Evolutionary conservation across 1,140 invertebrate species (phyloP).

Genomic region (Ephestia elutella): DNA sequence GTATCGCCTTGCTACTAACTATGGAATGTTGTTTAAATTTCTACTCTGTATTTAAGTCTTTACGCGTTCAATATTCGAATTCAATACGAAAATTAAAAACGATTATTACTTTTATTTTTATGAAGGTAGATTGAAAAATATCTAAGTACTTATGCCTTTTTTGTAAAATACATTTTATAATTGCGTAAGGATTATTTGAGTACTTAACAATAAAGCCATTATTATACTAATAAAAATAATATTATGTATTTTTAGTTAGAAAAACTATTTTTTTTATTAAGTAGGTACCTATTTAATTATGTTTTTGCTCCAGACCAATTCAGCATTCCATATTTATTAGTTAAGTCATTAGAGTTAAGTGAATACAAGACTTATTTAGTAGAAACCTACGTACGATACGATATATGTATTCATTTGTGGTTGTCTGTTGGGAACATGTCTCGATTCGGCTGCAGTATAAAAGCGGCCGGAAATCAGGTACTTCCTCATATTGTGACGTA

Average conservation of each 20-base stretch:
- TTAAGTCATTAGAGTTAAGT: conserved; percentile 45
- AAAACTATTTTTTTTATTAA: too few relatives aligned
- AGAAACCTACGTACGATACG: conserved; percentile 41
- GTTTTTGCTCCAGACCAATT: neutral
- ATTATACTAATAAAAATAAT: too few relatives aligned
- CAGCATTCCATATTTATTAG: neutral
- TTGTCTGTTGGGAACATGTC: conserved; percentile 59
- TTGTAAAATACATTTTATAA: too few relatives aligned
- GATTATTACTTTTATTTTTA: too few relatives aligned
- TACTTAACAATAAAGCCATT: too few relatives aligned
- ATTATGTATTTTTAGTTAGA: too few relatives aligned
- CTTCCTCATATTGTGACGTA: conserved; percentile 29
- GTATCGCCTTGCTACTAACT: conserved; percentile 14
- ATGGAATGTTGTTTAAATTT: neutral
- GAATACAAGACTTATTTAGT: conserved; percentile 70
- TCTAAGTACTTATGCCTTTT: too few relatives aligned
- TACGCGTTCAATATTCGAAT: too few relatives aligned
- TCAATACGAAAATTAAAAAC: too few relatives aligned
- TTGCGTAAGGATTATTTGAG: too few relatives aligned
- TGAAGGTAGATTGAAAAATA: too few relatives aligned
- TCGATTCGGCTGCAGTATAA: conserved; percentile 35
- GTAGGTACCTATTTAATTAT: neutral
- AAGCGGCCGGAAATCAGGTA: conserved; percentile 14
- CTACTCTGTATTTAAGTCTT: neutral
- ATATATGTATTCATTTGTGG: conserved; percentile 58